Conservation (phyloP, 2,888 invertebrate genomes). For the Chydorus sphaericus region DNA sequence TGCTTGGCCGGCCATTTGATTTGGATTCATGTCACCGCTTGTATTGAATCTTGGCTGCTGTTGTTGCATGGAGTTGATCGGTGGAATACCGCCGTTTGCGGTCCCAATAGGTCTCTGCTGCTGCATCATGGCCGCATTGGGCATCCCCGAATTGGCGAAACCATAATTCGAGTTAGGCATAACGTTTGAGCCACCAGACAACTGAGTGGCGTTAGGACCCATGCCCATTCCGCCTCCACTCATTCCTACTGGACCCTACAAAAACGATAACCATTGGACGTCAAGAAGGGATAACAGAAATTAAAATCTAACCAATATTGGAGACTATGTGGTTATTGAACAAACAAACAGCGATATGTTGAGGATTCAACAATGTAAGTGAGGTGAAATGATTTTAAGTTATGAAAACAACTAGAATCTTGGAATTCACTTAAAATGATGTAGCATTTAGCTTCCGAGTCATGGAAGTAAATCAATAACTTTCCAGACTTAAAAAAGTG, state of each 20-base stretch:
- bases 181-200: conserved; percentile 31
- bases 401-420: too few relatives aligned
- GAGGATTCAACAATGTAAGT: too few relatives aligned
- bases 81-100: background rate
- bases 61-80: background rate
- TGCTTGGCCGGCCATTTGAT: conserved; percentile 30
- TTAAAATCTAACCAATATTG: too few relatives aligned
- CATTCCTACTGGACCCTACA: conserved; percentile 22
- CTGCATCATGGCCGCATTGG: conserved; percentile 11
- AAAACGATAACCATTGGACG: too few relatives aligned
- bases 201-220: background rate
- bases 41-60: conserved; percentile 2
- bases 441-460: too few relatives aligned
- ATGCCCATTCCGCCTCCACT: conserved; percentile 23
- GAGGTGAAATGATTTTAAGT: too few relatives aligned
- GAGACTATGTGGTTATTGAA: too few relatives aligned
- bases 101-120: conserved; percentile 14
- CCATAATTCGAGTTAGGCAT: conserved; percentile 25
- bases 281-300: too few relatives aligned
- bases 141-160: background rate
- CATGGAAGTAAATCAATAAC: too few relatives aligned
- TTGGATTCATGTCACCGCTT: background rate
- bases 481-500: conserved; percentile 24
- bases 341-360: too few relatives aligned
- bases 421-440: too few relatives aligned